Conservation (phyloP, 1,140 invertebrate species). For the Coenobita brevimanus region DNA sequence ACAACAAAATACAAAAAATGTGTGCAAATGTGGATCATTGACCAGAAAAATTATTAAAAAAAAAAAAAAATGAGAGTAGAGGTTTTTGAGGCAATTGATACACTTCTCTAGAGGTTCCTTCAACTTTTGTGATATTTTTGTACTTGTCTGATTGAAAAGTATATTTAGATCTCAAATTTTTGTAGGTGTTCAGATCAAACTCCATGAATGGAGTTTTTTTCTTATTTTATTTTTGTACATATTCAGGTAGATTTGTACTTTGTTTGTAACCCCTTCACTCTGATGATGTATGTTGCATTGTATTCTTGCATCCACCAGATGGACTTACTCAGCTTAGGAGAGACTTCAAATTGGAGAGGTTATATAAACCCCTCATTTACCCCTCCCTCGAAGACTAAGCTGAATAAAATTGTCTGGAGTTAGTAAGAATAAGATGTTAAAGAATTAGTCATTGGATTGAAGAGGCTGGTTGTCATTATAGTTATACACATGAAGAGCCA, state of each 20-base stretch:
- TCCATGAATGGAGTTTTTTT: constrained; percentile 49
- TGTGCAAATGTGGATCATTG: neutral
- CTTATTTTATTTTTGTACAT: constrained; percentile 66
- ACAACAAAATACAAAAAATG: constrained; percentile 46
- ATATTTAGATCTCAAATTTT: constrained; percentile 64
- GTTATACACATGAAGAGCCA: neutral
- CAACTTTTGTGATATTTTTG: constrained; percentile 67
- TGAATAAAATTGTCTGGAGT: no score
- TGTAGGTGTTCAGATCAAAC: constrained; percentile 55
- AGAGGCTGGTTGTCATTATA: constrained; percentile 10
- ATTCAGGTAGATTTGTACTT: constrained; percentile 46
- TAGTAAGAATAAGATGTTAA: no score
- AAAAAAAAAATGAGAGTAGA: constrained; percentile 26
- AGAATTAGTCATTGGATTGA: no score
- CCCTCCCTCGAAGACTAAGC: no score
- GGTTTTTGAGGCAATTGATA: constrained; percentile 57
- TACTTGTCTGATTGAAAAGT: constrained; percentile 60
- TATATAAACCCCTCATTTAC: no score
- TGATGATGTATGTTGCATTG: no score
- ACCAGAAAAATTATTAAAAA: no score
- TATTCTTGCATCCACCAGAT: no score
- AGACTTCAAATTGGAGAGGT: no score
- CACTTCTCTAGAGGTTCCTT: constrained; percentile 63
- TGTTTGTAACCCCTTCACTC: constrained; percentile 29
- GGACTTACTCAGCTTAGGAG: no score